phyloP scores from a whole-genome alignment of 2,113 vertebrate genomes.

The Pao palembangensis region DNA sequence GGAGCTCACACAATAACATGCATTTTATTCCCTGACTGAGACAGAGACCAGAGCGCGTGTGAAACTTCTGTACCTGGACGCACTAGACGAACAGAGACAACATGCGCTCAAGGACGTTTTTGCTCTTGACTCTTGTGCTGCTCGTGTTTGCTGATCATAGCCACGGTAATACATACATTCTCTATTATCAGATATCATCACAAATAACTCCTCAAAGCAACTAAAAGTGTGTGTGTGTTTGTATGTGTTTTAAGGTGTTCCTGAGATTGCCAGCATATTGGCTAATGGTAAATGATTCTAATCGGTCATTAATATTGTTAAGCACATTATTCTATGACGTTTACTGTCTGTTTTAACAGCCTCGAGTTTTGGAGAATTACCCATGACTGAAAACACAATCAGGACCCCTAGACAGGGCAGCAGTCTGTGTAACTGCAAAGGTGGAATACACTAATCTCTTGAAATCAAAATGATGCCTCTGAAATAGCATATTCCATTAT shows the following conservation, averaged over 20 bases:
- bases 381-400: slow-evolving; percentile 1
- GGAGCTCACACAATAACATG: background rate
- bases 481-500: background rate
- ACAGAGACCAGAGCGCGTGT: background rate
- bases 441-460: slow-evolving; percentile 11
- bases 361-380: background rate
- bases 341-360: slow-evolving; percentile 14
- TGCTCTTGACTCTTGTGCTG: slow-evolving; percentile 30
- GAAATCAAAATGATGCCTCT: background rate
- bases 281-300: slow-evolving; percentile 16
- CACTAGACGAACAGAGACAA: background rate
- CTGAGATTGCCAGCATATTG: background rate
- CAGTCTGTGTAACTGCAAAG: slow-evolving; percentile 22
- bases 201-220: background rate
- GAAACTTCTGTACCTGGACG: background rate
- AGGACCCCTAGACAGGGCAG: background rate
- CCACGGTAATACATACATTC: slow-evolving; percentile 53
- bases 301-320: background rate
- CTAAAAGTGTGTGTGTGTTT: background rate
- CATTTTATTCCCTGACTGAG: slow-evolving; percentile 1
- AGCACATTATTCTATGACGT: background rate
- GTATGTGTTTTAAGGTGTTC: slow-evolving; percentile 15
- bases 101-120: slow-evolving; percentile 44
- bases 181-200: background rate
- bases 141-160: slow-evolving; percentile 29